These are phyloP conservation scores for Scomberomorus guttatus DNA, from an alignment of 2,797 vertebrate genomes.

Conservation along the genomic window DNA sequence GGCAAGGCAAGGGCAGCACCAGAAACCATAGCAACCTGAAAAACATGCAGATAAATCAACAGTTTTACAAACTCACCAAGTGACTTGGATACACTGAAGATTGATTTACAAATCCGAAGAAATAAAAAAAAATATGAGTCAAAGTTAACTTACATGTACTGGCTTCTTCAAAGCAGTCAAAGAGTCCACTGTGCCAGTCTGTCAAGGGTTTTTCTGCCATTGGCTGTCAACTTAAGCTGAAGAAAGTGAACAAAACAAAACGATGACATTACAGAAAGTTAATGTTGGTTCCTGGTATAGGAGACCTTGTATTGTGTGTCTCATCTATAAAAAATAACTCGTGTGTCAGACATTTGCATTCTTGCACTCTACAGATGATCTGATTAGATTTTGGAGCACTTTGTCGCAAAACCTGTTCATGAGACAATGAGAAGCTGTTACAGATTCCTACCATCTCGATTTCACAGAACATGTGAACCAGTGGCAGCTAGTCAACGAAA, in stretches of 20 bases:
- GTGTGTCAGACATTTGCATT: neutral
- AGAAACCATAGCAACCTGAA: constrained; percentile 75
- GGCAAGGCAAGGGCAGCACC: constrained; percentile 74
- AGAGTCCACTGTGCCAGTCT: constrained; percentile 50
- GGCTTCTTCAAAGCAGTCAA: constrained; percentile 54
- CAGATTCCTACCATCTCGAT: neutral
- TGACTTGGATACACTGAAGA: neutral
- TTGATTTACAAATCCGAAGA: neutral
- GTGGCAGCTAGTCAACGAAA: too few species aligned
- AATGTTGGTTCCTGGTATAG: neutral
- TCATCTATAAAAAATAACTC: neutral
- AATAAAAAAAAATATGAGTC: neutral
- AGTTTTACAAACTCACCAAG: neutral
- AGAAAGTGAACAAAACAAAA: neutral
- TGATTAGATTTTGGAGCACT: neutral
- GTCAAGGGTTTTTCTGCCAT: neutral
- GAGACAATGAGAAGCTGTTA: neutral
- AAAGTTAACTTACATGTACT: constrained; percentile 46
- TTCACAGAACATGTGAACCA: neutral
- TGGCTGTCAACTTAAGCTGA: neutral
- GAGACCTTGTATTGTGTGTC: neutral
- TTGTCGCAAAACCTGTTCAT: neutral
- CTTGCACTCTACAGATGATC: neutral
- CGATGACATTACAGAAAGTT: neutral
- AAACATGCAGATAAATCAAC: neutral